phyloP scores from a whole-genome alignment of 2,113 vertebrate genomes.

The Corvus moneduloides region DNA sequence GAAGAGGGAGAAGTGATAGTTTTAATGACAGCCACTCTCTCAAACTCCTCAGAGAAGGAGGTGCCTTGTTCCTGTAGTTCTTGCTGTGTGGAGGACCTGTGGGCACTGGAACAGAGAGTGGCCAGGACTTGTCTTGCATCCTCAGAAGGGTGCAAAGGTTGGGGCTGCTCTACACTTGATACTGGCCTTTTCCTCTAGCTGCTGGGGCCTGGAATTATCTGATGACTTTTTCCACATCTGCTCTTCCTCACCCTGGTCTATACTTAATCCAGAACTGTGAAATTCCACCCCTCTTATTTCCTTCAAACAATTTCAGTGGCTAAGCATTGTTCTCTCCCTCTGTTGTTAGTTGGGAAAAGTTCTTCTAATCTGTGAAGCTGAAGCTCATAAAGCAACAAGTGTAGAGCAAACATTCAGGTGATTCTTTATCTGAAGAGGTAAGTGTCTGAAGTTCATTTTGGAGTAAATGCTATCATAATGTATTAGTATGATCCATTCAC shows the following conservation, averaged over 20 bases:
- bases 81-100: background rate
- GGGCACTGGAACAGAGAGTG: background rate
- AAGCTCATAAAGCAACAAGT: background rate
- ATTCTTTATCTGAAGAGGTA: background rate
- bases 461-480: background rate
- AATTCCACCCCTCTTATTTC: background rate
- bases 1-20: background rate
- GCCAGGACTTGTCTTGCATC: background rate
- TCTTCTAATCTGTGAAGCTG: background rate
- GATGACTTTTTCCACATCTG: background rate
- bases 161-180: accelerated
- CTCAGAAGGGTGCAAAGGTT: background rate
- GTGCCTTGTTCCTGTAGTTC: background rate
- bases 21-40: background rate
- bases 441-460: background rate
- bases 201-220: background rate
- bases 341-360: background rate
- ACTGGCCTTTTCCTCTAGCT: background rate
- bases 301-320: background rate
- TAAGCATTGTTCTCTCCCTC: background rate
- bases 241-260: background rate
- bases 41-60: background rate
- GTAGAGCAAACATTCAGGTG: background rate
- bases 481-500: background rate
- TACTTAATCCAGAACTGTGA: background rate